Evolutionary conservation across 2,888 invertebrate species (phyloP).

Genomic region (Amitus sp.): DNA sequence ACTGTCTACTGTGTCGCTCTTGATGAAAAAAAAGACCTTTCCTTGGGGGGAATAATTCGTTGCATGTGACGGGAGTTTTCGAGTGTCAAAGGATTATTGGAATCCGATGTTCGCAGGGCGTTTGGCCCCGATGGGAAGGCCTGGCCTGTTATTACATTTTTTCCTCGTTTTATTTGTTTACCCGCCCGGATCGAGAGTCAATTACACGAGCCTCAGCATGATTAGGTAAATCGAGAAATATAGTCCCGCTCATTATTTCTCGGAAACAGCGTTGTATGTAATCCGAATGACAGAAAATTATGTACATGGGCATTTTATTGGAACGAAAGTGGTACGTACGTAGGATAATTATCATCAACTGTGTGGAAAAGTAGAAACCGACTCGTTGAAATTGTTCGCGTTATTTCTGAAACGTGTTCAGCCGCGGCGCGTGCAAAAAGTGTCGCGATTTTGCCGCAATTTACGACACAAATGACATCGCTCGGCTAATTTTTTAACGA

Average conservation of each 20-base stretch:
- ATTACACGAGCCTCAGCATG: background rate
- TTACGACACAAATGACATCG: conserved; percentile 4
- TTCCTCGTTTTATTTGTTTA: background rate
- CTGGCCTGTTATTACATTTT: background rate
- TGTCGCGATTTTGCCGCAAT: conserved; percentile 4
- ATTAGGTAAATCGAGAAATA: conserved; percentile 6
- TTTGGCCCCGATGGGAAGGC: background rate
- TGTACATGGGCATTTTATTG: conserved; percentile 6
- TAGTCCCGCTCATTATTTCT: conserved; percentile 4
- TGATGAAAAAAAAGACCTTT: no score
- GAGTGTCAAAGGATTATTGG: conserved; percentile 3
- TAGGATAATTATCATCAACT: conserved; percentile 6
- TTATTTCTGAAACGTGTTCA: conserved; percentile 5
- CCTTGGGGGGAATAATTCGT: no score
- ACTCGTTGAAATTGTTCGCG: conserved; percentile 5
- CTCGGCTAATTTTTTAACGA: background rate
- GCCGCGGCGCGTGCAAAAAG: conserved; percentile 2
- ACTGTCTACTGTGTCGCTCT: no score
- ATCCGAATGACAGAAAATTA: conserved; percentile 7
- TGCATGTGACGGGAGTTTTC: no score
- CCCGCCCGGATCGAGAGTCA: conserved; percentile 4
- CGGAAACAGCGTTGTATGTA: conserved; percentile 1
- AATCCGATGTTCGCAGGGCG: background rate
- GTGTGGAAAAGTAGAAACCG: conserved; percentile 7
- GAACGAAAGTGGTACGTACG: conserved; percentile 5